Conservation (phyloP, 2,888 invertebrate species). For the Molanna angustata region DNA sequence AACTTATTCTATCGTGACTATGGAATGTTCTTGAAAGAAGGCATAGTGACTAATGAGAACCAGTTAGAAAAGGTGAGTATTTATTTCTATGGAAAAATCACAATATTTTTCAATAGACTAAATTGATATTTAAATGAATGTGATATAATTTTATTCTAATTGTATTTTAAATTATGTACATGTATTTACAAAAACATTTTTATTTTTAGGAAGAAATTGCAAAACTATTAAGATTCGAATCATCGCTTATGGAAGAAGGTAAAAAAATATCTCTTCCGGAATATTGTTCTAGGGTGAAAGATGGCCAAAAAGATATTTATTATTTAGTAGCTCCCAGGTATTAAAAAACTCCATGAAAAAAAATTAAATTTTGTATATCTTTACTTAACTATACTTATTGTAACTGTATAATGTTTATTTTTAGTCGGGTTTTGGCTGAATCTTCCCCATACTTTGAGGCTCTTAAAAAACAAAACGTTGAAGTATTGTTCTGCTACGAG, state of each 20-base stretch:
- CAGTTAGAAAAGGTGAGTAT: slow-evolving; percentile 71
- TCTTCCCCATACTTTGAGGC: slow-evolving; percentile 94
- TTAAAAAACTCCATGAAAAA: slow-evolving; percentile 6
- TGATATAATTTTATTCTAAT: background rate
- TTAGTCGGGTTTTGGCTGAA: slow-evolving; percentile 87
- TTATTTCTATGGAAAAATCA: background rate
- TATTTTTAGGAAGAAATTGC: slow-evolving; percentile 78
- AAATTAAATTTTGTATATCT: background rate
- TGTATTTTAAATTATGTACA: slow-evolving; percentile 5
- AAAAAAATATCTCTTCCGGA: slow-evolving; percentile 76
- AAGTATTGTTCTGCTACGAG: slow-evolving; percentile 95
- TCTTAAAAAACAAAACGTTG: slow-evolving; percentile 79
- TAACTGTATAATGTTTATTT: slow-evolving; percentile 35
- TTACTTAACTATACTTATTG: too few species aligned
- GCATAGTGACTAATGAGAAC: slow-evolving; percentile 82
- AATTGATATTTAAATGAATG: background rate
- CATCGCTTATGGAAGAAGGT: slow-evolving; percentile 71
- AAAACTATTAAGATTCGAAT: slow-evolving; percentile 88
- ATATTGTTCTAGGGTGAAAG: slow-evolving; percentile 73
- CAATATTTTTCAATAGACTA: too few species aligned
- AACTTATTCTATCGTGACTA: slow-evolving; percentile 89
- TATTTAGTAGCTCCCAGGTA: slow-evolving; percentile 93
- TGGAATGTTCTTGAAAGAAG: slow-evolving; percentile 91
- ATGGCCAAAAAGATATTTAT: slow-evolving; percentile 82
- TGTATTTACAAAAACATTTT: slow-evolving; percentile 5